phyloP scores from a whole-genome alignment of 2,888 invertebrate genomes.

The Plebejus melissa region DNA sequence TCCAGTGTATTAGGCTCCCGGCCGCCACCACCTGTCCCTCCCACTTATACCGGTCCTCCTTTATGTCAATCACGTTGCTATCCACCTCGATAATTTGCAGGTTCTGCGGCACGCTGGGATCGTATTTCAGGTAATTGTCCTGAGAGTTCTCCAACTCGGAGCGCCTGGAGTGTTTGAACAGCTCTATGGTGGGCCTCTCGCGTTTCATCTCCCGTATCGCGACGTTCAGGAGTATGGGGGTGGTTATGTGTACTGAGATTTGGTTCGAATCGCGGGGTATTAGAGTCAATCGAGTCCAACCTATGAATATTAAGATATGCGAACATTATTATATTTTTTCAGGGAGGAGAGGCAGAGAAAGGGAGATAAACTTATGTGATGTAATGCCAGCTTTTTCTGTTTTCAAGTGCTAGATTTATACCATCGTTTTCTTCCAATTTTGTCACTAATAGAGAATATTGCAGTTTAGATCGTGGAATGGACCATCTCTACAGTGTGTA shows the following conservation, averaged over 20 bases:
- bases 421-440: too few species aligned
- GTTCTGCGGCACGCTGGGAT: conserved; percentile 66
- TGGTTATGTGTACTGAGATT: conserved; percentile 58
- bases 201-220: conserved; percentile 60
- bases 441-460: too few species aligned
- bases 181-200: conserved; percentile 60
- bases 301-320: conserved; percentile 40
- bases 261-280: conserved; percentile 65
- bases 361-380: too few species aligned
- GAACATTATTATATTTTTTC: background rate
- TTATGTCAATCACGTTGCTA: conserved; percentile 64
- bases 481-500: background rate
- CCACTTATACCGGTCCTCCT: conserved; percentile 51
- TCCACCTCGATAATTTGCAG: conserved; percentile 68
- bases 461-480: too few species aligned
- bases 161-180: conserved; percentile 54
- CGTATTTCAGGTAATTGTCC: conserved; percentile 66
- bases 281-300: conserved; percentile 64
- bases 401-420: too few species aligned
- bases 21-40: conserved; percentile 63
- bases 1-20: conserved; percentile 60
- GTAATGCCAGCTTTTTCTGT: too few species aligned
- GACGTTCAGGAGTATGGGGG: conserved; percentile 57
- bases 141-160: conserved; percentile 54
- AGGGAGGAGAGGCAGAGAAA: background rate